Evolutionary conservation across 2,797 vertebrate genomes (phyloP).

Genomic region (Sus cebifrons): DNA sequence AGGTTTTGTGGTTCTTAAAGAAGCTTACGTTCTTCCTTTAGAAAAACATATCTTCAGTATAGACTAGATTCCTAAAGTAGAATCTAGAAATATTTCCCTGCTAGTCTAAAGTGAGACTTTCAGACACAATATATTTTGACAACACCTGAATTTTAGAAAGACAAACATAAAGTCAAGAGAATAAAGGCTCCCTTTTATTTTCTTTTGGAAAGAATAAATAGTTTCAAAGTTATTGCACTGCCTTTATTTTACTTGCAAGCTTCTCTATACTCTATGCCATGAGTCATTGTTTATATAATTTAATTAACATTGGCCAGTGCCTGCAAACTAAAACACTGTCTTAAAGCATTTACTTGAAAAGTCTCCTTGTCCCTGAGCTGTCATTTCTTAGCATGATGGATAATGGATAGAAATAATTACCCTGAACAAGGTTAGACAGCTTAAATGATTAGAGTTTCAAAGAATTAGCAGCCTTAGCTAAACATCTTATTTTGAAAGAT

Average conservation of each 20-base stretch:
- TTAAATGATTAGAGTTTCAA: conserved; percentile 91
- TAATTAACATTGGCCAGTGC: conserved; percentile 91
- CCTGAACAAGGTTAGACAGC: conserved; percentile 90
- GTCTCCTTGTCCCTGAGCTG: conserved; percentile 91
- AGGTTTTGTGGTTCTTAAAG: not conserved
- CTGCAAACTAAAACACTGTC: conserved; percentile 90
- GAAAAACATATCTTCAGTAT: not conserved
- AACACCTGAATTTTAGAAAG: conserved; percentile 60
- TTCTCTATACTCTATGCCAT: conserved; percentile 86
- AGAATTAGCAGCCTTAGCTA: conserved; percentile 89
- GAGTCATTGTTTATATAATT: conserved; percentile 92
- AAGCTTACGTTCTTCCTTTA: not conserved
- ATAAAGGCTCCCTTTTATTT: conserved; percentile 13
- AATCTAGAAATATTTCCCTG: not conserved
- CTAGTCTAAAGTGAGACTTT: conserved; percentile 27
- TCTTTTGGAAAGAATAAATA: conserved; percentile 68
- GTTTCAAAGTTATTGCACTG: conserved; percentile 87
- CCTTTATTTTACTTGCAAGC: conserved; percentile 78
- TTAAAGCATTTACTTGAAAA: conserved; percentile 92
- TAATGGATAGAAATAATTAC: conserved; percentile 92
- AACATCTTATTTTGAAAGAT: conserved; percentile 90
- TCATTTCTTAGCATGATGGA: conserved; percentile 91
- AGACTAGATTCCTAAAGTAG: conserved; percentile 13
- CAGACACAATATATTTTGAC: conserved; percentile 41
- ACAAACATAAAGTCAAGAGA: conserved; percentile 49